These are phyloP conservation scores for Microtus montanus DNA, from an alignment of 2,113 vertebrate species.

Conservation along the genomic window DNA sequence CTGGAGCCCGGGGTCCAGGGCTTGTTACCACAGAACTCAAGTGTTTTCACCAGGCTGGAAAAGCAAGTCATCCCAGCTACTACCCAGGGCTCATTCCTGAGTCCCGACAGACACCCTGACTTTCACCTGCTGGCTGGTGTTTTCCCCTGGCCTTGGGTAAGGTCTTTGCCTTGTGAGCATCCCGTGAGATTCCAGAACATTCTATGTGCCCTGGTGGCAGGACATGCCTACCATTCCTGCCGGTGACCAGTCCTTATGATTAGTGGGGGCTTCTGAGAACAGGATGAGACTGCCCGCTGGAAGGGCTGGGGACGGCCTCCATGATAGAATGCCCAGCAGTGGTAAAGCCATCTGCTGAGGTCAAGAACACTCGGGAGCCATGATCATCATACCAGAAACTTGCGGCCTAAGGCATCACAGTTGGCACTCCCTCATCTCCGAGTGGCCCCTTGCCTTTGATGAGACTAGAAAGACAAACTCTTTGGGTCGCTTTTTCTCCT, in stretches of 20 bases:
- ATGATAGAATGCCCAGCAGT: background rate
- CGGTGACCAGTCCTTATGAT: background rate
- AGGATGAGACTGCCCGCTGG: background rate
- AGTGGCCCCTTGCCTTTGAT: background rate
- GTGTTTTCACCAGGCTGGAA: background rate
- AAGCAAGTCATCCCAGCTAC: background rate
- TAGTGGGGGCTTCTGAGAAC: background rate
- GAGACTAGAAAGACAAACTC: background rate
- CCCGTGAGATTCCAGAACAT: background rate
- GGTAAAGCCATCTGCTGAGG: background rate
- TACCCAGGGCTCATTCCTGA: background rate
- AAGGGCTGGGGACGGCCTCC: background rate
- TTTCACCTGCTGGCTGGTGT: too few species aligned
- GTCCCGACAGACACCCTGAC: background rate
- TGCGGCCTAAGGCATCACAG: background rate
- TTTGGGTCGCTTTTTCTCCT: background rate
- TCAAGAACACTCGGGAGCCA: background rate
- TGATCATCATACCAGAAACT: background rate
- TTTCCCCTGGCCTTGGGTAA: background rate
- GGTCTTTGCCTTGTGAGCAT: background rate
- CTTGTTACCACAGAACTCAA: background rate
- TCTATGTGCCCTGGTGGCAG: background rate
- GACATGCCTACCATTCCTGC: background rate
- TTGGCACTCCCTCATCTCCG: background rate
- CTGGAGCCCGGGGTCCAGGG: background rate